Conservation (phyloP, 2,888 invertebrate species). For the Apotomis capreana region DNA sequence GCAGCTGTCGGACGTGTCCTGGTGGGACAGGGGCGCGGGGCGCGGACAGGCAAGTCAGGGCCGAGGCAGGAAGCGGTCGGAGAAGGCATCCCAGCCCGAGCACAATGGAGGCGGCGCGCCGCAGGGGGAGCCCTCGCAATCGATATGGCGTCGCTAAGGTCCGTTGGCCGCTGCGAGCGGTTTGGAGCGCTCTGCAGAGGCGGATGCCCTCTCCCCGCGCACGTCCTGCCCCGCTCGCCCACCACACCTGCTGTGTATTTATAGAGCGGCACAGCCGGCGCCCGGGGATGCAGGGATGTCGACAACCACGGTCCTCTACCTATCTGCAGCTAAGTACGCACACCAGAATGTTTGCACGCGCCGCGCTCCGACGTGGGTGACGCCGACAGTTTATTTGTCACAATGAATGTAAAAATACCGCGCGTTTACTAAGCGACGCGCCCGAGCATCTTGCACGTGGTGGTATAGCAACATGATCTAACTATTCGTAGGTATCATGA, state of each 20-base stretch:
- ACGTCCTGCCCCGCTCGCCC: slow-evolving; percentile 64
- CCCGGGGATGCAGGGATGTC: slow-evolving; percentile 80
- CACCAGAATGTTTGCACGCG: slow-evolving; percentile 48
- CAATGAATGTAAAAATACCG: slow-evolving; percentile 74
- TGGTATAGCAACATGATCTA: slow-evolving; percentile 42
- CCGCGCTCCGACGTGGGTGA: slow-evolving; percentile 59
- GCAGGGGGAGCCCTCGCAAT: slow-evolving; percentile 84
- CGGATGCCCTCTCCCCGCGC: slow-evolving; percentile 75
- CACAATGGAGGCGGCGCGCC: slow-evolving; percentile 80
- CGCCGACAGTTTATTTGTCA: slow-evolving; percentile 71
- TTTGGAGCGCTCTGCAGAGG: slow-evolving; percentile 79
- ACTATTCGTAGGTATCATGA: slow-evolving; percentile 34
- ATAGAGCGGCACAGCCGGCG: slow-evolving; percentile 76
- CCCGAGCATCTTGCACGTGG: slow-evolving; percentile 45
- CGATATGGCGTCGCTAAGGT: slow-evolving; percentile 84
- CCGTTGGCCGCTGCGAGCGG: slow-evolving; percentile 82
- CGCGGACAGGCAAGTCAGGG: slow-evolving; percentile 64
- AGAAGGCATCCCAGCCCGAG: slow-evolving; percentile 80
- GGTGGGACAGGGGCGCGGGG: slow-evolving; percentile 54
- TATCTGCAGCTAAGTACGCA: slow-evolving; percentile 47
- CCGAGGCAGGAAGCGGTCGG: slow-evolving; percentile 78
- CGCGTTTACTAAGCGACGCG: slow-evolving; percentile 56
- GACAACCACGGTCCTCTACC: slow-evolving; percentile 66
- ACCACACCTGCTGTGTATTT: slow-evolving; percentile 82
- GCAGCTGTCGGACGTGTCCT: slow-evolving; percentile 75